Evolutionary conservation across 1,140 invertebrate species (phyloP), one percentile per base, ranked within the genome.

Genomic region (Papilio helenus): DNA sequence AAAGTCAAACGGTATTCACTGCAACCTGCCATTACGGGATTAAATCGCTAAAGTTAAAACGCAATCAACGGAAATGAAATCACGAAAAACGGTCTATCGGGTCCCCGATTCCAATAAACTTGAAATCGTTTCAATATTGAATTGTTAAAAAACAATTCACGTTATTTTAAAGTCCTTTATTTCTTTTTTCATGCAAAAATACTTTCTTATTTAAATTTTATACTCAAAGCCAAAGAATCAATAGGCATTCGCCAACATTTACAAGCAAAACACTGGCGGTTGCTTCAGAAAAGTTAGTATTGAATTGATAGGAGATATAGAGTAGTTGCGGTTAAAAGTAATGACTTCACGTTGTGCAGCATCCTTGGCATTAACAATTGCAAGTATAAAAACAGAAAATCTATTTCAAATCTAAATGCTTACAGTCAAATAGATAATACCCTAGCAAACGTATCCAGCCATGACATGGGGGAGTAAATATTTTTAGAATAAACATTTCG

Each of bases 101-200:
- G n/a, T 61, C 23, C 58, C 10, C 58, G 58, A 34, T 34, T 68
- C 14, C 23, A 68, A 68, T 68, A 68, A 68, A 68, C 61, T 68
- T 68, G 61, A 12, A 34, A 34, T 29, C 23, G 61, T 68, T 68
- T 29, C 61, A 68, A 68, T 68, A 68, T 68, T 34, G 23, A 68
- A 68, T 68, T 68, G 61, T 68, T 68, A 29, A 68, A 68, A 68
- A 68, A 68, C 61, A 68, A 65, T 65, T 26, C 18, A 65, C 58
- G 20, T 65, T 65, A 68, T 12, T 61, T 61, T 68, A 68, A 68
- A 68, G 12, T 7, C 61, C 14, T 16, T 29, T 12, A 68, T 34
- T 26, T 26, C 23, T 61, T 23, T 23, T 26, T 61, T 61, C 10
- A 26, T 61, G 2, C 9, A 39, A 5, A 9, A 46, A 46, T 46